A percentile compares a stretch with the other conserved stretches of the same genome.
These are phyloP conservation scores for Tupaia tana DNA, from an alignment of 2,113 vertebrate species.

Conservation along the genomic window DNA sequence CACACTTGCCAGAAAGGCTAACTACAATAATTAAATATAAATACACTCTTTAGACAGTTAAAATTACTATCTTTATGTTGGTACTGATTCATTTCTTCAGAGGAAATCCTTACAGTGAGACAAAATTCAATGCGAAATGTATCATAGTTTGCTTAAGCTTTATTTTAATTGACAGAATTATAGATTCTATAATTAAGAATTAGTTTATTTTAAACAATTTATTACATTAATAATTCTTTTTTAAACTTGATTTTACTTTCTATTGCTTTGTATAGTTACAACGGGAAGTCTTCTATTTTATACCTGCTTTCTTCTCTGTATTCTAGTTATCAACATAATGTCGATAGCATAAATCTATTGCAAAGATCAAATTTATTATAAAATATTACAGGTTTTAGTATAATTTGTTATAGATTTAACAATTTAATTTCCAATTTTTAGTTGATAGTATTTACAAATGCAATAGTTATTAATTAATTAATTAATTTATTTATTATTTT, in stretches of 20 bases:
- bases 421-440: background rate
- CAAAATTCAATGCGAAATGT: background rate
- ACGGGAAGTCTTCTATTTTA: background rate
- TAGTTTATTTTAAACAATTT: background rate
- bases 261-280: background rate
- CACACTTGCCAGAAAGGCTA: background rate
- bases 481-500: too few species aligned
- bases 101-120: background rate
- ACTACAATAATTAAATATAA: background rate
- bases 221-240: background rate
- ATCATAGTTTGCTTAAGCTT: background rate
- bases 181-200: background rate
- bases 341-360: background rate
- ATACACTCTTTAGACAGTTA: background rate
- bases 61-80: background rate
- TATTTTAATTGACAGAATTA: background rate
- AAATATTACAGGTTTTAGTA: background rate
- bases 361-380: background rate
- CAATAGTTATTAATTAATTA: background rate
- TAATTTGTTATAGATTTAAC: background rate
- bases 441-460: background rate
- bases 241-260: slow-evolving; percentile 2
- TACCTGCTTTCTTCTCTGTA: background rate
- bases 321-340: background rate
- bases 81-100: background rate